Evolutionary conservation across 2,888 invertebrate genomes (phyloP), one percentile per base, ranked within the genome.

Genomic region (Xestia xanthographa): DNA sequence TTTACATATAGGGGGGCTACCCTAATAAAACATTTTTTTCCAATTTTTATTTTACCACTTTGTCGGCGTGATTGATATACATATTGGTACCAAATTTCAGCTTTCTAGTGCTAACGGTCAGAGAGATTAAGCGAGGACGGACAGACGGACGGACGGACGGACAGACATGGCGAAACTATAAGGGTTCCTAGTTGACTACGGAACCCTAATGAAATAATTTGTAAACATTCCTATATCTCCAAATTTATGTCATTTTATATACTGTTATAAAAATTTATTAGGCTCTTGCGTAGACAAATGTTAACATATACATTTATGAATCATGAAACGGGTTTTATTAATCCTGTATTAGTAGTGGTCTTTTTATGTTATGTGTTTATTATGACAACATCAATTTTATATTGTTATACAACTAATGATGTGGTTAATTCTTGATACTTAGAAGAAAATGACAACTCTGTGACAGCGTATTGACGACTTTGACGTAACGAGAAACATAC

Each of bases 391-490:
- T 72, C 68, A 80, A 75, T 72, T 66, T 73, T 71, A 74, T 74
- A 66, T 34, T 84, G 73, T 86, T 79, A n/a, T n/a, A 82, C 66
- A 53, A 78, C 82, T 86, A 68, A 79, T 83, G 14, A 29, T 53
- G 34, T 29, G 22, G 26, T 34, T 70, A 75, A 34, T 60, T 60
- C 8, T 60, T 58, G 14, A 5, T 22, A 17, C 14, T 53, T 62
- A 43, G 26, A n/a, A 41, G 1, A 29, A 72, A 45, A n/a, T 48
- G 20, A n/a, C 4, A 38, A 12, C 45, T 34, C 1, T n/a, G 8
- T 41, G 0, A n/a, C 3, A 14, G 11, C 22, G 2, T 29, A 11
- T 34, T 50, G 8, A 17, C 3, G 9, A 76, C n/a, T n/a, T 53
- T 58, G 11, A 14, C 6, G 14, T 12, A 48, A 66, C 34, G 53